Conservation (phyloP, 2,888 invertebrate genomes). For the Pristionchus maxplancki region DNA sequence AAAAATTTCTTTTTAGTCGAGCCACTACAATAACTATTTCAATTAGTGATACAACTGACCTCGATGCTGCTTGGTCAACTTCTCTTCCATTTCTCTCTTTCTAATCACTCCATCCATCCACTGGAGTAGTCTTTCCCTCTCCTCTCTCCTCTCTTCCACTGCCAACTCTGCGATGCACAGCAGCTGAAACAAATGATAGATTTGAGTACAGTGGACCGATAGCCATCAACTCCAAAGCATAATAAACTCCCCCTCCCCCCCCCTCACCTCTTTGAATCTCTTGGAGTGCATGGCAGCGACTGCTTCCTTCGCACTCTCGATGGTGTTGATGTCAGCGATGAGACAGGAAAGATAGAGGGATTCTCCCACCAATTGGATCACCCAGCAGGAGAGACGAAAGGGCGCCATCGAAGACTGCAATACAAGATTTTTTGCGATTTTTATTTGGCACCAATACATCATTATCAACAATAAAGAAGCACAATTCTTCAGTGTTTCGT, state of each 20-base stretch:
- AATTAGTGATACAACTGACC: neutral
- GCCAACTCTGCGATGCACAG: neutral
- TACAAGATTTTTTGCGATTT: no score
- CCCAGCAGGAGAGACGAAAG: conserved; percentile 28
- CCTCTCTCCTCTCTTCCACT: neutral
- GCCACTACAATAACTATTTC: no score
- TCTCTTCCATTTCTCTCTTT: conserved; percentile 26
- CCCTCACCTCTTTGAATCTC: conserved; percentile 47
- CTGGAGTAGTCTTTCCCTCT: neutral
- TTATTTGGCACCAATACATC: no score
- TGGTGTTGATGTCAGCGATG: conserved; percentile 30
- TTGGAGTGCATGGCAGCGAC: neutral
- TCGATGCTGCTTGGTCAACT: conserved; percentile 28
- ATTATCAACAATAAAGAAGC: no score
- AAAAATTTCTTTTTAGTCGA: neutral
- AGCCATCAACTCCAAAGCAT: no score
- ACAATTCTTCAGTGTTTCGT: no score
- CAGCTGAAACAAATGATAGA: no score
- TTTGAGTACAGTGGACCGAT: no score
- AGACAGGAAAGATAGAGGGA: conserved; percentile 42
- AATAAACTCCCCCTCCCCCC: no score
- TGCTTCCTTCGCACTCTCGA: conserved; percentile 40
- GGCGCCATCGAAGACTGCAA: neutral
- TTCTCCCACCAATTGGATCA: conserved; percentile 38
- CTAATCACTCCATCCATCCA: conserved; percentile 36